Percentiles rank a stretch among this genome's conserved stretches.
phyloP scores from a whole-genome alignment of 2,113 vertebrate genomes.

The Sinocyclocheilus anshuiensis region DNA sequence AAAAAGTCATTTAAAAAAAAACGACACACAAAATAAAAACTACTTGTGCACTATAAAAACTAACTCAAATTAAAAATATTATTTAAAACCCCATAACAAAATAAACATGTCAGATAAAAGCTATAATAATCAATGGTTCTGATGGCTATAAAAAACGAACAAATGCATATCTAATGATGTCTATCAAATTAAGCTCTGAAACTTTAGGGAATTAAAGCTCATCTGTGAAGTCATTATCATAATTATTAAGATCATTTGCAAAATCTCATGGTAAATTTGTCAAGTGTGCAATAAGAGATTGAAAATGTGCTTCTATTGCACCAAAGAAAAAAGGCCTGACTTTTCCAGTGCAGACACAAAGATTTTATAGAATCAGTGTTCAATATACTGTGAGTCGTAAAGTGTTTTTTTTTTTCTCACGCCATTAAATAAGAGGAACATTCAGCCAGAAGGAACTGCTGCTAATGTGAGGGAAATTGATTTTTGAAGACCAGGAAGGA shows the following conservation, averaged over 20 bases:
- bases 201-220: background rate
- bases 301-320: background rate
- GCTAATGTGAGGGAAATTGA: slow-evolving; percentile 51
- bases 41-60: background rate
- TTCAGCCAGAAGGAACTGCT: slow-evolving; percentile 43
- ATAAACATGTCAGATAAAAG: background rate
- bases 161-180: slow-evolving; percentile 19
- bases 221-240: slow-evolving; percentile 24
- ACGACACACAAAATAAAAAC: background rate
- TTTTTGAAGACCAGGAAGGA: slow-evolving; percentile 41
- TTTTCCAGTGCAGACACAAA: background rate
- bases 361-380: slow-evolving; percentile 19
- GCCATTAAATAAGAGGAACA: slow-evolving; percentile 36
- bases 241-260: background rate
- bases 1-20: background rate
- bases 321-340: background rate
- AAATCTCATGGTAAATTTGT: slow-evolving; percentile 5
- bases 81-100: background rate
- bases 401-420: background rate
- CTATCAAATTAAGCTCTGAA: background rate
- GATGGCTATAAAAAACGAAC: background rate
- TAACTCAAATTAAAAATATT: background rate
- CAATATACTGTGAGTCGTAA: slow-evolving; percentile 27
- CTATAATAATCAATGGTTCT: background rate
- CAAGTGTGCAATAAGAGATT: slow-evolving; percentile 15